Evolutionary conservation across 2,888 invertebrate genomes (phyloP), one percentile per base, ranked within the genome.

Genomic region (Napeogenes inachia): DNA sequence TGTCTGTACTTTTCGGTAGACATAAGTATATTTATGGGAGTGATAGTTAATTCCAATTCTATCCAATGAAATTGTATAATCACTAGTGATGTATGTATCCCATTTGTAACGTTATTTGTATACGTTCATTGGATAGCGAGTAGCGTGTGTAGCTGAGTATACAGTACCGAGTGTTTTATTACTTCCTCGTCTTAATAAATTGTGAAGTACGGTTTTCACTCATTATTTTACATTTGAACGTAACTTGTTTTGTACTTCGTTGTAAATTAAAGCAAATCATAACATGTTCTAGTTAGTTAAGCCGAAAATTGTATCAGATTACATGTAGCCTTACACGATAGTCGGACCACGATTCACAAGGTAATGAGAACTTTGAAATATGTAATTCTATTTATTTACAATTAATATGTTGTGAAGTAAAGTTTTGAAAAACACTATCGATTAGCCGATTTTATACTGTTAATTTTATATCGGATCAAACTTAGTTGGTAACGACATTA

Each of bases 81-180:
- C 66, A 69, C 60, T 68, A 63, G 66, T 63, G 61, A 63, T 61
- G 61, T 68, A 67, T 65, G 62, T 69, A 65, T 59, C 61, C 68
- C 57, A 56, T 64, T 63, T 61, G 61, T 60, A 64, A 68, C 58
- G 67, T 68, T 69, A 62, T 58, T 55, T 61, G 69, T 69, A 69
- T 68, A 69, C 66, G 69, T 69, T 66, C 69, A 64, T 69, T 68
- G 64, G 66, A 67, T 66, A 63, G 69, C 64, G 57, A 57, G 69
- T 62, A 65, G 66, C 61, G 69, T 68, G 64, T 63, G 68, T 66
- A 64, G 67, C 57, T 54, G 60, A 62, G 57, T 63, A 62, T 64
- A 61, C 64, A 66, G 64, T 66, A 59, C 56, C 62, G 50, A 62
- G 54, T 56, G 57, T 54, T 54, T 55, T 56, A 56, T 46, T 46